Base-by-base conservation (phyloP, 2,888 invertebrate species). In the Trichogramma evanescens region DNA sequence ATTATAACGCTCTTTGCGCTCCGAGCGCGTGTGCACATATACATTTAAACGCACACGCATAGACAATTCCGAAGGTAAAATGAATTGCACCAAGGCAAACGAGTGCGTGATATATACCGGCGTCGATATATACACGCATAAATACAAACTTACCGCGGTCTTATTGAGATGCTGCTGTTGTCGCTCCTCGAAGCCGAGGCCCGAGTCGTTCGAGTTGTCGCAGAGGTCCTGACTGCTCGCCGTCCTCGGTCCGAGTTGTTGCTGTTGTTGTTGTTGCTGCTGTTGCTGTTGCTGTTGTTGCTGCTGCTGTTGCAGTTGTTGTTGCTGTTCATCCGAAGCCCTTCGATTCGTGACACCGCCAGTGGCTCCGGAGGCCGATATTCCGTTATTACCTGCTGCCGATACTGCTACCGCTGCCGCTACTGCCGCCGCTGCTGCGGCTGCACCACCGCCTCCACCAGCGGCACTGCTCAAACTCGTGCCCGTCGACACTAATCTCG, bases 161-260 rank as follows among this genome's bases (percentile, higher is more conserved):
- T 64, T 64, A 48, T 50, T 62, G 66, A 71, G 75, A 67, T 84
- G 79, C 61, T 81, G 78, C 70, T 86, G 85, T 67, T 83, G 81
- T 69, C 87, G 85, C 70, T 88, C 87, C 76, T 93, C 93, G 66
- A 89, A 89, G 61, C 92, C 93, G 68, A 93, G 83, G 42, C 93
- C 93, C 68, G 93, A 93, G 79, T 93, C 93, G 81, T 91, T 92
- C 65, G 92, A 93, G 79, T 90, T 92, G 77, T 93, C 92, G 76
- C 91, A 90, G 64, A 86, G 10, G 74, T 82, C 83, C 69, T 80
- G 77, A 65, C 78, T 78, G 55, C 79, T 75, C 48, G 82, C 68
- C 54, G 63, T 68, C 64, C 74, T 71, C 50, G 70, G 78, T 55
- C 81, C 81, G 66, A 82, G 75, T 67, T 81, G 65, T 1, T 65